Evolutionary conservation across 2,113 vertebrate genomes (phyloP).

Genomic region (Istiophorus platypterus): DNA sequence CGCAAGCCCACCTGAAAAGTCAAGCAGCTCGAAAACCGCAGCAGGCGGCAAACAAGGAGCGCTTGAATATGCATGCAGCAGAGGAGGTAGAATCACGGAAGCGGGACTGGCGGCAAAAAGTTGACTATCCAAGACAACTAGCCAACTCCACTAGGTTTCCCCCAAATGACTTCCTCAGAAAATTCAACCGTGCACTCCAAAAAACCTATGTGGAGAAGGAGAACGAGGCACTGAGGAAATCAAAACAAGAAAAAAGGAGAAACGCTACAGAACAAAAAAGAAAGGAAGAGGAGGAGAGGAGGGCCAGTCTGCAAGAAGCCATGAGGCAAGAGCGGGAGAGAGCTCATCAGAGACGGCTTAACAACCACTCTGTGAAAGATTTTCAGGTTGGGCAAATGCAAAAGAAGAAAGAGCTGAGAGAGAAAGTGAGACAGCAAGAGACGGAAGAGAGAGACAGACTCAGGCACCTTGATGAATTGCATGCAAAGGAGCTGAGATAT

Average conservation of each 20-base stretch:
- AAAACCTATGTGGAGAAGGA: neutral
- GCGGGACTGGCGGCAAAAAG: neutral
- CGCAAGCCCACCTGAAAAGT: rapidly evolving
- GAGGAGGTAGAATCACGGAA: neutral
- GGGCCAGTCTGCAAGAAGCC: neutral
- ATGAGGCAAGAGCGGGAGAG: neutral
- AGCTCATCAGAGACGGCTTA: neutral
- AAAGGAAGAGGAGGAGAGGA: neutral
- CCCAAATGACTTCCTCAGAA: no score
- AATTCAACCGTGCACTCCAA: neutral
- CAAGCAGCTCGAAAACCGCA: rapidly evolving
- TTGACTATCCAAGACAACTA: neutral
- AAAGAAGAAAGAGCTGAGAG: neutral
- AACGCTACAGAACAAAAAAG: neutral
- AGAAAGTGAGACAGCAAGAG: neutral
- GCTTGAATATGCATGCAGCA: neutral
- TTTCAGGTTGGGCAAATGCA: neutral
- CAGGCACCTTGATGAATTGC: neutral
- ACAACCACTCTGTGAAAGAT: neutral
- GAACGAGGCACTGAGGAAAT: neutral
- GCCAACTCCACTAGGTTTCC: neutral
- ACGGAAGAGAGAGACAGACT: neutral
- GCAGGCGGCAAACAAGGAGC: neutral
- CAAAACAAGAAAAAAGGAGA: neutral
- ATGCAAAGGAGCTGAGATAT: neutral